Conservation (phyloP, 2,113 vertebrate genomes). For the Misgurnus mizolepis region DNA sequence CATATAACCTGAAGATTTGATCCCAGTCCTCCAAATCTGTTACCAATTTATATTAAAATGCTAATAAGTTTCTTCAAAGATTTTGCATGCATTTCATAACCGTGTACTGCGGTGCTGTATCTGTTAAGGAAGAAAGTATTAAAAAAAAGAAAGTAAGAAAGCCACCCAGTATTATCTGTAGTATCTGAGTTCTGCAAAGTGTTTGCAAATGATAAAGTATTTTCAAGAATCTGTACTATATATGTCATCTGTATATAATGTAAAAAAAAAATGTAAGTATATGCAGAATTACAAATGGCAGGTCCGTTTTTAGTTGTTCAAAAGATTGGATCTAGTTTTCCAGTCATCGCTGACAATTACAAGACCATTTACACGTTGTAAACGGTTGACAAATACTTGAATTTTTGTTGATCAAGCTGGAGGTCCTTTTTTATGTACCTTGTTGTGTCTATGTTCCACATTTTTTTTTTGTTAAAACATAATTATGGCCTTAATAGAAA, state of each 20-base stretch:
- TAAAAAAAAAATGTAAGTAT: neutral
- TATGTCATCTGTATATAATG: neutral
- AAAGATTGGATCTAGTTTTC: neutral
- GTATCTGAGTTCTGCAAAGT: neutral
- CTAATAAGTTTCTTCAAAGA: conserved; percentile 27
- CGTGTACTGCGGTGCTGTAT: conserved; percentile 2
- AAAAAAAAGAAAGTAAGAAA: neutral
- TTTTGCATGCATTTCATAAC: conserved; percentile 10
- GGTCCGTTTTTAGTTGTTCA: neutral
- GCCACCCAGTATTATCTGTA: neutral
- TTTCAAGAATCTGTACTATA: neutral
- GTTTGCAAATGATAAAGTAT: neutral
- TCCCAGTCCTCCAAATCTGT: neutral
- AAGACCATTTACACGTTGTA: neutral
- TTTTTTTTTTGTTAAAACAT: conserved; percentile 10
- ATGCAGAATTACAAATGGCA: neutral
- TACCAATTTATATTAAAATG: conserved; percentile 12
- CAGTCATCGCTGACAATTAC: neutral
- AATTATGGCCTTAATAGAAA: neutral
- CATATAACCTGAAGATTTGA: neutral
- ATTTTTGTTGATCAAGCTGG: neutral
- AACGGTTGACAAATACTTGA: neutral
- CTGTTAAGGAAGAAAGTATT: conserved; percentile 6
- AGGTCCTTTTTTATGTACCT: neutral
- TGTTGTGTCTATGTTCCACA: neutral